Base-by-base conservation (phyloP, 2,888 invertebrate genomes). In the Orchesellides sinensis region DNA sequence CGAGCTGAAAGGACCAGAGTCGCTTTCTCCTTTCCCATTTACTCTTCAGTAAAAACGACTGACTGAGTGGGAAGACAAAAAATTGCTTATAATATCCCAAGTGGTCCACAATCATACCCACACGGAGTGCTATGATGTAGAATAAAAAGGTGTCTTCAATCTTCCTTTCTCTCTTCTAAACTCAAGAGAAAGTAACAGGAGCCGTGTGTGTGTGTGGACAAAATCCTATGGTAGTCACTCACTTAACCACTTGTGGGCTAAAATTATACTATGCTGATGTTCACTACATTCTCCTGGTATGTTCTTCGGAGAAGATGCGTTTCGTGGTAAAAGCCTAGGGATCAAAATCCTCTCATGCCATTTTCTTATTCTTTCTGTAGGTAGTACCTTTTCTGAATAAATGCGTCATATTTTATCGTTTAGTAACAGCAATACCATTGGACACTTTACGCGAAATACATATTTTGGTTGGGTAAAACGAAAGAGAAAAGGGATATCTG, bases 331-430 rank as follows among this genome's bases (percentile, higher is more conserved):
- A 59, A 59, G 29, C 29, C 32, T 29, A 17, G 59, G 56, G 68
- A 68, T 77, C 56, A 68, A 77, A 77, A 40, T 75, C 66, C 40
- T 21, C 66, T 21, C 49, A 8, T 14, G n/a, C 47, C 63, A 40
- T 23, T 47, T 45, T 29, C 56, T 17, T 66, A 12, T 52, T 21
- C 56, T 66, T 63, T n/a, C n/a, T n/a, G n/a, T n/a, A n/a, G n/a
- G n/a, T n/a, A n/a, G n/a, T n/a, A 75, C 47, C 56, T 59, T 17
- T 68, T 77, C 59, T 69, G 77, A 77, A 77, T 77, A 77, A 77
- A 77, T 77, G 49, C 77, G 56, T 59, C 77, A 77, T 77, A 77
- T 77, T 77, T 77, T 59, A 59, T 77, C 74, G 74, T 74, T 74
- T 74, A 65, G 49, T 6, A 29, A n/a, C 35, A 49, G 32, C 29